Evolutionary conservation across 2,113 vertebrate species (phyloP).

Genomic region (Litocranius walleri): DNA sequence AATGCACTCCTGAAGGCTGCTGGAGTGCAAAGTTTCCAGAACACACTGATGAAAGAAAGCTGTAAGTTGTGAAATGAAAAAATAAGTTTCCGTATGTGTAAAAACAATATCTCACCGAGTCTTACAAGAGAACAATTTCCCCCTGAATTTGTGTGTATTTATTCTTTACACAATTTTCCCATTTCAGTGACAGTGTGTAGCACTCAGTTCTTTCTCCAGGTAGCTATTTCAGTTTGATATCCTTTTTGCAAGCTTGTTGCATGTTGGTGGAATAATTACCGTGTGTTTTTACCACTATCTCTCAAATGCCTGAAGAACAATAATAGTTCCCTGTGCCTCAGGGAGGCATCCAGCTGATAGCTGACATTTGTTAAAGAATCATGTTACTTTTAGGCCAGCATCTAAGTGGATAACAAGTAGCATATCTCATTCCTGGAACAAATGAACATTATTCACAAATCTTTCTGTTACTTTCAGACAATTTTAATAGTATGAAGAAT

Average conservation of each 20-base stretch:
- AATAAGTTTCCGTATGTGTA: fast-evolving
- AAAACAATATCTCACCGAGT: neutral
- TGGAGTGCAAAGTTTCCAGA: neutral
- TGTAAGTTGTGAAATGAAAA: fast-evolving
- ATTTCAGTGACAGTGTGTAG: neutral
- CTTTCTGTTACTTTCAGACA: constrained; percentile 1
- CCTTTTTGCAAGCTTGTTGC: constrained; percentile 34
- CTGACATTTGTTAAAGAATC: constrained; percentile 64
- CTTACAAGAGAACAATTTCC: neutral
- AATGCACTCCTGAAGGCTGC: neutral
- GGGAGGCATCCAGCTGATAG: constrained; percentile 6
- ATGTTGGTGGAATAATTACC: constrained; percentile 51
- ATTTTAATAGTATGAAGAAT: neutral
- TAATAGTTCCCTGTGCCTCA: constrained; percentile 40
- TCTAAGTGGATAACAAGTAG: constrained; percentile 62
- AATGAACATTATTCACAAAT: constrained; percentile 49
- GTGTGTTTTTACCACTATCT: constrained; percentile 35
- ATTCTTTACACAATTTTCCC: neutral
- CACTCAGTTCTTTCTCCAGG: neutral
- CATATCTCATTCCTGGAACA: constrained; percentile 43
- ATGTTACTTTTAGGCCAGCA: constrained; percentile 43
- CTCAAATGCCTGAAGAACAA: constrained; percentile 46
- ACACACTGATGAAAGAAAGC: neutral
- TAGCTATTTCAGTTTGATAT: neutral
- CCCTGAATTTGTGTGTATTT: neutral